phyloP scores from a whole-genome alignment of 2,797 vertebrate species.

The Dicrostonyx torquatus region DNA sequence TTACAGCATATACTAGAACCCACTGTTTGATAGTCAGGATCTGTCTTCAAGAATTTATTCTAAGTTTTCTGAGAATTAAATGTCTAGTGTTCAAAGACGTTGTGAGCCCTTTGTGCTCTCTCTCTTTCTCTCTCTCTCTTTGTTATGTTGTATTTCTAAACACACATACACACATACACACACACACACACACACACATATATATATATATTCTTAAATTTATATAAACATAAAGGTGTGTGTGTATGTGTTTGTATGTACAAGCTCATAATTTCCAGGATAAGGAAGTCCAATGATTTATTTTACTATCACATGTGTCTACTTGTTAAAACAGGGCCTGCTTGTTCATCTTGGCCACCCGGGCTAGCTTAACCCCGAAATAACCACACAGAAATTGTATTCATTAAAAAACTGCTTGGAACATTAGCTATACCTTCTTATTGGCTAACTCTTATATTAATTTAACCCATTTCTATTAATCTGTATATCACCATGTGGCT shows the following conservation, averaged over 20 bases:
- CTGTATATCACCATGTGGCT: too few species aligned
- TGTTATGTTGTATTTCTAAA: too few species aligned
- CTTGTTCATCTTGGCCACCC: too few species aligned
- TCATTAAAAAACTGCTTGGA: too few species aligned
- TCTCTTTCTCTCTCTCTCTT: neutral
- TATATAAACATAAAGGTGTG: neutral
- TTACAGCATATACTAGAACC: neutral
- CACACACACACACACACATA: neutral
- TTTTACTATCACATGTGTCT: neutral
- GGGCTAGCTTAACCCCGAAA: too few species aligned
- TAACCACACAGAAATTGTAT: too few species aligned
- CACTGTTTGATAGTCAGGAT: neutral
- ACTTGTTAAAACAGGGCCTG: too few species aligned
- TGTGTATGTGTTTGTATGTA: neutral
- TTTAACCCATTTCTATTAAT: too few species aligned
- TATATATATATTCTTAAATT: neutral
- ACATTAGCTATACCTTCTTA: too few species aligned
- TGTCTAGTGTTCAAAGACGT: conserved; percentile 4
- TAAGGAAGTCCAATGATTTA: neutral
- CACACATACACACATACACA: too few species aligned
- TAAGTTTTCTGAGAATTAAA: neutral
- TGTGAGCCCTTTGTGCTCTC: neutral
- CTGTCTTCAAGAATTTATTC: neutral
- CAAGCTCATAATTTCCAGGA: neutral
- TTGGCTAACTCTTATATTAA: too few species aligned